A percentile compares a stretch with the other conserved stretches of the same genome.
Conservation (phyloP, 2,888 invertebrate genomes). For the Drosophila pullipes region DNA sequence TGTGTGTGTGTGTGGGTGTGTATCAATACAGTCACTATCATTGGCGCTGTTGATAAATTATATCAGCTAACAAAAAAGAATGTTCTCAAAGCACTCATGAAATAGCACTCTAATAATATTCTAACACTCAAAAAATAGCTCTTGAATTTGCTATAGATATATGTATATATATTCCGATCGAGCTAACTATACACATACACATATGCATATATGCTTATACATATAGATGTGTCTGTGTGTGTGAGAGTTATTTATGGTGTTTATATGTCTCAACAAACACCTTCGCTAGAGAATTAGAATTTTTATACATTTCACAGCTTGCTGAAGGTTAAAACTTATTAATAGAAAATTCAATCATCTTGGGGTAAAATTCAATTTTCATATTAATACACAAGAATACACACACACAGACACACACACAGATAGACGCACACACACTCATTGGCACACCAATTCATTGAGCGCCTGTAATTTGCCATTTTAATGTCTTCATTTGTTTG, state of each 20-base stretch:
- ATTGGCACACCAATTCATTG: constrained; percentile 27
- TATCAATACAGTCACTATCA: constrained; percentile 30
- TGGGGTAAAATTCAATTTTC: constrained; percentile 70
- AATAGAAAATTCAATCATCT: constrained; percentile 82
- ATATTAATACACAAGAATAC: constrained; percentile 45
- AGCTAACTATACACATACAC: constrained; percentile 5
- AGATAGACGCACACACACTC: background rate
- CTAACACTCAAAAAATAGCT: constrained; percentile 26
- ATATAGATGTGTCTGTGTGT: background rate
- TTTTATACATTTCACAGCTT: constrained; percentile 61
- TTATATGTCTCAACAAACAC: constrained; percentile 64
- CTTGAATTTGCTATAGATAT: constrained; percentile 26
- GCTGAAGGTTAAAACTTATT: constrained; percentile 79
- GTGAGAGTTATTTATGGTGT: constrained; percentile 50
- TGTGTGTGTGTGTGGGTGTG: constrained; percentile 11
- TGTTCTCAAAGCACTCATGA: constrained; percentile 38
- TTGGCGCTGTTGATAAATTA: constrained; percentile 64
- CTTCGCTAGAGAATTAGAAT: constrained; percentile 65
- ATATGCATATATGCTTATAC: background rate
- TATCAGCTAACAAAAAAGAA: constrained; percentile 51
- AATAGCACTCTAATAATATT: constrained; percentile 21
- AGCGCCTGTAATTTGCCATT: constrained; percentile 55
- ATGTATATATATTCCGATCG: constrained; percentile 22
- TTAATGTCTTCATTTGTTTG: constrained; percentile 62
- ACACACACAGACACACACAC: constrained; percentile 6